Conservation (phyloP, 2,113 vertebrate species). For the Hyperopisus bebe region DNA sequence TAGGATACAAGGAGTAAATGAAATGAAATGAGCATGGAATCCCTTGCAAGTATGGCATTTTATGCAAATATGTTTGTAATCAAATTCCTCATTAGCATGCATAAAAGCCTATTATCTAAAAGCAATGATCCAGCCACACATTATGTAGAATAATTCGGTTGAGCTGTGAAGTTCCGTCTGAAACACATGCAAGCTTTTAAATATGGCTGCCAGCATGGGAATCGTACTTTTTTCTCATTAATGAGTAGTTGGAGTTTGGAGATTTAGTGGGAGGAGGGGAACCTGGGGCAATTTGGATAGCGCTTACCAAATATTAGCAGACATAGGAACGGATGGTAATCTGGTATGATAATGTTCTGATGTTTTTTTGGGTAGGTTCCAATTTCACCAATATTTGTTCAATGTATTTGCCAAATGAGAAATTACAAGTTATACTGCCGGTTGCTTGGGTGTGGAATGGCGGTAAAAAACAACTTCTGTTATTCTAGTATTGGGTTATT, state of each 20-base stretch:
- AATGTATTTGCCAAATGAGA: neutral
- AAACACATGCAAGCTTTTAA: neutral
- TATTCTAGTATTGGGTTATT: neutral
- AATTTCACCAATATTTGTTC: neutral
- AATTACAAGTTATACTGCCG: neutral
- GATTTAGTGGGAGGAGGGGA: neutral
- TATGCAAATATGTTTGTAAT: conserved; percentile 15
- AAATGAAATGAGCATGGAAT: neutral
- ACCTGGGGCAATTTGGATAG: neutral
- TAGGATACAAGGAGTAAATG: neutral
- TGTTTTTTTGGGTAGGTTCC: neutral
- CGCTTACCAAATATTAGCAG: neutral
- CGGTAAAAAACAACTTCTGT: neutral
- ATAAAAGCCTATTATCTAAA: conserved; percentile 18
- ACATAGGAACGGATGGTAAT: neutral
- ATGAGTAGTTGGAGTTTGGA: neutral
- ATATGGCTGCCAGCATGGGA: neutral
- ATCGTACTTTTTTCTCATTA: neutral
- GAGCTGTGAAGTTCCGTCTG: neutral
- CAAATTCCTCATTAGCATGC: conserved; percentile 27
- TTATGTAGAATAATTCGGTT: conserved; percentile 9
- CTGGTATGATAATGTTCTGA: neutral
- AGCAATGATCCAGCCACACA: neutral
- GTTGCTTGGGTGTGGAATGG: neutral
- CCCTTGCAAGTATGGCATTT: neutral